These are phyloP conservation scores for Coboldia fuscipes DNA, from an alignment of 1,140 invertebrate genomes.

Conservation along the genomic window DNA sequence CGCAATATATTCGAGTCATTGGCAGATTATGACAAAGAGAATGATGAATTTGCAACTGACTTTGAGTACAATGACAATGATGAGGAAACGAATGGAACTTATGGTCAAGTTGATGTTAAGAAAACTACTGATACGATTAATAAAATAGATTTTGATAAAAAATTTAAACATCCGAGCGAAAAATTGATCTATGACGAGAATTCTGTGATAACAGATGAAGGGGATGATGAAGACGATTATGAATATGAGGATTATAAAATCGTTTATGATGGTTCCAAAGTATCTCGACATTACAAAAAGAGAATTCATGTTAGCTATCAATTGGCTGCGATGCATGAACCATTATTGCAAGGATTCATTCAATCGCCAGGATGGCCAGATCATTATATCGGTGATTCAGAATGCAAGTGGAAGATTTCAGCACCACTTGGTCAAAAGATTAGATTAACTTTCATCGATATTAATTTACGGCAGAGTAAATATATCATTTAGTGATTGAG, in stretches of 20 bases:
- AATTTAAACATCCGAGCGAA: background rate
- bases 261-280: background rate
- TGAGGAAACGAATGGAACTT: background rate
- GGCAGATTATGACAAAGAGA: too few species aligned
- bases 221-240: slow-evolving; percentile 1
- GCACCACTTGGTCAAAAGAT: slow-evolving; percentile 27
- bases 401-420: slow-evolving; percentile 29
- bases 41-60: background rate
- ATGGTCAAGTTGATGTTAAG: background rate
- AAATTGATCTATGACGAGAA: background rate
- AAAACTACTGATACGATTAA: background rate
- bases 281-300: background rate
- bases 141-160: background rate
- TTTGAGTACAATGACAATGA: background rate
- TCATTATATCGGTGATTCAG: slow-evolving; percentile 29
- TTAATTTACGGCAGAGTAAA: slow-evolving; percentile 24
- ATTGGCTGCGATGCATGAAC: background rate
- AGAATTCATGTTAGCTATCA: slow-evolving; percentile 1
- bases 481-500: background rate
- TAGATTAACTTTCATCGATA: slow-evolving; percentile 28
- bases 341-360: slow-evolving; percentile 25
- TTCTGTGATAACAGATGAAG: background rate
- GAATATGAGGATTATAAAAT: background rate
- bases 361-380: slow-evolving; percentile 36
- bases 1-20: too few species aligned